Evolutionary conservation across 2,797 vertebrate genomes (phyloP).

Genomic region (Xerus rutilus): DNA sequence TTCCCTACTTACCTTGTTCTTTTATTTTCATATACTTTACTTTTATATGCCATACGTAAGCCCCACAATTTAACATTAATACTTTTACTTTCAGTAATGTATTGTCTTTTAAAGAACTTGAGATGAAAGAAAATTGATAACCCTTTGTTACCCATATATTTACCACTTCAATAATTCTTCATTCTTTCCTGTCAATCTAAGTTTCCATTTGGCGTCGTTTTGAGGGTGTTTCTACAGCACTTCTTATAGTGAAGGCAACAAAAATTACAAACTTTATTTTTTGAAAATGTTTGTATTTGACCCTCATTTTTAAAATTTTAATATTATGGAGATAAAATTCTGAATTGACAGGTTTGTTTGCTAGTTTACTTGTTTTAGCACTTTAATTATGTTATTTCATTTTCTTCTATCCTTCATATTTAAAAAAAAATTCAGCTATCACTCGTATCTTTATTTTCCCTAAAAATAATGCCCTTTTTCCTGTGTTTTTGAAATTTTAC

Average conservation of each 20-base stretch:
- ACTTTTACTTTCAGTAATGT: neutral
- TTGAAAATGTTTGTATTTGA: neutral
- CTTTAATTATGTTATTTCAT: neutral
- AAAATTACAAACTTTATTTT: neutral
- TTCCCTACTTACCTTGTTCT: neutral
- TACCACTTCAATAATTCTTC: neutral
- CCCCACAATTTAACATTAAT: neutral
- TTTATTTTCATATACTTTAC: neutral
- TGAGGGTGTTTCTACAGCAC: neutral
- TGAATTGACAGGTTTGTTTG: neutral
- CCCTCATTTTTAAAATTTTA: neutral
- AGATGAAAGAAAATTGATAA: neutral
- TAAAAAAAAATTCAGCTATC: neutral
- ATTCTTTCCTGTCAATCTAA: neutral
- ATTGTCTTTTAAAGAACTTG: neutral
- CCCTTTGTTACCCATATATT: neutral
- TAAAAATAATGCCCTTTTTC: neutral
- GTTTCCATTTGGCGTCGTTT: neutral
- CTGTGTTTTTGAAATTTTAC: neutral
- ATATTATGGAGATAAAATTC: neutral
- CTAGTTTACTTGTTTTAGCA: neutral
- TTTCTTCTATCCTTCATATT: neutral
- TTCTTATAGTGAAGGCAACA: neutral
- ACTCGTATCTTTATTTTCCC: neutral
- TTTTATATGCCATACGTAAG: neutral